A percentile compares a stretch with the other conserved stretches of the same genome.
Evolutionary conservation across 2,797 vertebrate genomes (phyloP).

Genomic region (Xyrichtys novacula): DNA sequence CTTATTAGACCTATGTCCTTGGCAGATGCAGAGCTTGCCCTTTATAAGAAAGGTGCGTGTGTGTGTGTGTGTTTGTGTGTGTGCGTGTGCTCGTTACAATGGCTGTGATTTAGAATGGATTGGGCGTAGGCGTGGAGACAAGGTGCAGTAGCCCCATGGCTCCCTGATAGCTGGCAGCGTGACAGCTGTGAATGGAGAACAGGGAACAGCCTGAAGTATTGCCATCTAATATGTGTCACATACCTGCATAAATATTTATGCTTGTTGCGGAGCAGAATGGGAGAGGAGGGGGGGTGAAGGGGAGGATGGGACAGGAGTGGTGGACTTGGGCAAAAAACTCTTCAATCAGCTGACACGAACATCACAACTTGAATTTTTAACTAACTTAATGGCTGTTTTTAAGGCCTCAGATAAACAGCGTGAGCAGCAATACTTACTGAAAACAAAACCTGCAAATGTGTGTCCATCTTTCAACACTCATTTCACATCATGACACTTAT

Average conservation of each 20-base stretch:
- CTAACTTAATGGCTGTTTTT: conserved; percentile 13
- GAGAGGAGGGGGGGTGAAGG: conserved; percentile 18
- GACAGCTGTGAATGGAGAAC: conserved; percentile 87
- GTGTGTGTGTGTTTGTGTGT: conserved; percentile 78
- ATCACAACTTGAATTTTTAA: conserved; percentile 50
- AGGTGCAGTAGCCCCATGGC: conserved; percentile 84
- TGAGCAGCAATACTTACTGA: conserved; percentile 13
- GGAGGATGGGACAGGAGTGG: conserved; percentile 55
- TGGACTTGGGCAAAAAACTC: conserved; percentile 69
- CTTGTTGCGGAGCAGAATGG: conserved; percentile 70
- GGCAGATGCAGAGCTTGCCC: conserved; percentile 86
- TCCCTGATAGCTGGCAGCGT: conserved; percentile 83
- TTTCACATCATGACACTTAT: no score
- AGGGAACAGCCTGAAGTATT: conserved; percentile 86
- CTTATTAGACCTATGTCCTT: conserved; percentile 87
- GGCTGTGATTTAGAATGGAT: conserved; percentile 86
- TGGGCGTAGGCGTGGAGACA: conserved; percentile 83
- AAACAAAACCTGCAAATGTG: conserved; percentile 14
- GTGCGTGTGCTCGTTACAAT: conserved; percentile 83
- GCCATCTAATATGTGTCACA: conserved; percentile 87
- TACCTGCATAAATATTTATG: conserved; percentile 87
- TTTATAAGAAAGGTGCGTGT: conserved; percentile 83
- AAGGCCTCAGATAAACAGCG: conserved; percentile 14
- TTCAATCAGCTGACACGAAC: conserved; percentile 74
- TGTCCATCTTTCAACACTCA: conserved; percentile 17